phyloP scores from a whole-genome alignment of 2,888 invertebrate species.

The Cenopis cana region DNA sequence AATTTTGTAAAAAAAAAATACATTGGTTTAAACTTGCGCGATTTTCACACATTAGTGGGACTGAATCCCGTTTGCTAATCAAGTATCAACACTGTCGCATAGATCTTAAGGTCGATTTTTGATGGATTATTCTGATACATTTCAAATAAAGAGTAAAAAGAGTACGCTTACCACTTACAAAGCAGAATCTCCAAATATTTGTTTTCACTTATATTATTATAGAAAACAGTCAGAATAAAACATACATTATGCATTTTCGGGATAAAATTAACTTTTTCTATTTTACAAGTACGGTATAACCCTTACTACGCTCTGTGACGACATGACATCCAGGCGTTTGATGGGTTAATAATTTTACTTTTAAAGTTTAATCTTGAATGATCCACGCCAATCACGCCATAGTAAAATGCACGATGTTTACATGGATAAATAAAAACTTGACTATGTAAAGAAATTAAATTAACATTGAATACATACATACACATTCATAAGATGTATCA shows the following conservation, averaged over 20 bases:
- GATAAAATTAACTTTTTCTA: conserved; percentile 1
- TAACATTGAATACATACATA: conserved; percentile 12
- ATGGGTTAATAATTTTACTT: neutral
- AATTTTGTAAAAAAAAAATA: neutral
- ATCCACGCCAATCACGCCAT: neutral
- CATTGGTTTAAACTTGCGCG: no score
- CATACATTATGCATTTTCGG: neutral
- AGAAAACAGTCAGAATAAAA: conserved; percentile 1
- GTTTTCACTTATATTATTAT: neutral
- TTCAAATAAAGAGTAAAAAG: neutral
- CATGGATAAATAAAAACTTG: neutral
- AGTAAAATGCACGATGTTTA: conserved; percentile 14
- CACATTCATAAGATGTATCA: conserved; percentile 31
- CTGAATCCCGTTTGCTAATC: no score
- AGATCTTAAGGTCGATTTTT: no score
- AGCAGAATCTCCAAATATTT: conserved; percentile 4
- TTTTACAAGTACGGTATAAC: conserved; percentile 3
- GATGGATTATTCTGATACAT: no score
- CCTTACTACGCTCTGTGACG: neutral
- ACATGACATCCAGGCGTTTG: neutral
- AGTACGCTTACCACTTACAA: neutral
- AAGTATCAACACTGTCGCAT: no score
- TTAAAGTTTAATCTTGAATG: neutral
- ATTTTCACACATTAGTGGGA: no score
- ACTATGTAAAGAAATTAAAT: neutral